Conservation (phyloP, 2,113 vertebrate genomes). For the Hydrochoerus hydrochaeris region DNA sequence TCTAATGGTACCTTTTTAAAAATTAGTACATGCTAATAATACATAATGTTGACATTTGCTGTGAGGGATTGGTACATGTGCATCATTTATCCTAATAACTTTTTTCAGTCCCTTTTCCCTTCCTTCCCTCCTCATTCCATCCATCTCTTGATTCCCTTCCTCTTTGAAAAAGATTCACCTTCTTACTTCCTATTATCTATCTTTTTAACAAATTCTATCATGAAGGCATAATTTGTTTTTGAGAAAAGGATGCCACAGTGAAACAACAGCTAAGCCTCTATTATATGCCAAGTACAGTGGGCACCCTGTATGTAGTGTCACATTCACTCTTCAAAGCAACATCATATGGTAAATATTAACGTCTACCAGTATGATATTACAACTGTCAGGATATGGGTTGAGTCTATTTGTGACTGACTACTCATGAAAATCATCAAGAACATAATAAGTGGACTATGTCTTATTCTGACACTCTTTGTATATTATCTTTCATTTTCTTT, state of each 20-base stretch:
- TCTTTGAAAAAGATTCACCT: not conserved
- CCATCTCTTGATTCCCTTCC: not conserved
- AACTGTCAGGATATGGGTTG: not conserved
- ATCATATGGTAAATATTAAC: no score
- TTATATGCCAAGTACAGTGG: not conserved
- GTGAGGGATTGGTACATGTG: not conserved
- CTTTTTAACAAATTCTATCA: not conserved
- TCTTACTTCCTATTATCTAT: not conserved
- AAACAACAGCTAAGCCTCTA: not conserved
- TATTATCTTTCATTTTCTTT: slow-evolving; percentile 24
- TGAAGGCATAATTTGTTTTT: not conserved
- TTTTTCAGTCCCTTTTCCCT: not conserved
- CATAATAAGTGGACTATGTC: not conserved
- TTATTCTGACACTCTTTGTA: not conserved
- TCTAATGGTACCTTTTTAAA: not conserved
- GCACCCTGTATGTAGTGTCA: not conserved
- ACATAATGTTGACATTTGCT: not conserved
- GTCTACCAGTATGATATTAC: not conserved
- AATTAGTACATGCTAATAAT: not conserved
- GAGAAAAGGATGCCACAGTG: not conserved
- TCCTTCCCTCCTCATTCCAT: not conserved
- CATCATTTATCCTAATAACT: not conserved
- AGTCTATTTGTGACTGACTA: not conserved
- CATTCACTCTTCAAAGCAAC: not conserved
- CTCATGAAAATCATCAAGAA: not conserved